Base-by-base conservation (phyloP, 2,797 vertebrate genomes). In the Sebastes jordani region DNA sequence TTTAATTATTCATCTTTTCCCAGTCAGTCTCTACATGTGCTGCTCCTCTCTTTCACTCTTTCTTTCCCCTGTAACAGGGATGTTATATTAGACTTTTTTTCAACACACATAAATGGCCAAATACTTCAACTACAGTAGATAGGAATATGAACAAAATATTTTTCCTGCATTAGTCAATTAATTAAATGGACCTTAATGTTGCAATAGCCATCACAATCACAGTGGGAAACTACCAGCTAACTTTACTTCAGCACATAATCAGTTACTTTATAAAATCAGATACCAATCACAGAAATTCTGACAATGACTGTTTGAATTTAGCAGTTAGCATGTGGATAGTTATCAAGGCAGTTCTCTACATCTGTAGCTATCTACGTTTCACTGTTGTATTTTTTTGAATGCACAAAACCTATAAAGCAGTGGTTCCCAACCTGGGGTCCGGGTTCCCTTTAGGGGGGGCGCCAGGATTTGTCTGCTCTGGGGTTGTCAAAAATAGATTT, bases 1-100 rank as follows among this genome's bases (percentile, higher is more conserved):
- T 89, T 80, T 78, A 69, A 86, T 83, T 61, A 54, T 76, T 78
- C 56, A 7, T 67, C 14, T 63, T 20, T 29, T 11, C 34, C 8
- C 27, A 70, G 23, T 67, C 73, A 61, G 34, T 80, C 27, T 68
- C 36, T 61, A 3, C 25, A 59, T 34, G 32, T 74, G 18, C 42
- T 36, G 14, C 11, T 46, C 42, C 64, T 65, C 72, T 78, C 46
- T 62, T 67, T 54, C 32, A 2, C 20, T 27, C 61, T 18, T 68
- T 59, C 34, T 14, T 72, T 58, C 14, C 73, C 5, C 32, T 61
- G 36, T 63, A 77, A 34, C 6, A 54, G 6, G 8, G 52, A 78
- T 30, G 18, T 30, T 49, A 62, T n/a, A 20, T 52, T 10, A 18
- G 1, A 18, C 1, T 23, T 74, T 11, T 42, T 46, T 64, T 25